Evolutionary conservation across 2,888 invertebrate genomes (phyloP), one percentile per base, ranked within the genome.

Genomic region (Cantharis rustica): DNA sequence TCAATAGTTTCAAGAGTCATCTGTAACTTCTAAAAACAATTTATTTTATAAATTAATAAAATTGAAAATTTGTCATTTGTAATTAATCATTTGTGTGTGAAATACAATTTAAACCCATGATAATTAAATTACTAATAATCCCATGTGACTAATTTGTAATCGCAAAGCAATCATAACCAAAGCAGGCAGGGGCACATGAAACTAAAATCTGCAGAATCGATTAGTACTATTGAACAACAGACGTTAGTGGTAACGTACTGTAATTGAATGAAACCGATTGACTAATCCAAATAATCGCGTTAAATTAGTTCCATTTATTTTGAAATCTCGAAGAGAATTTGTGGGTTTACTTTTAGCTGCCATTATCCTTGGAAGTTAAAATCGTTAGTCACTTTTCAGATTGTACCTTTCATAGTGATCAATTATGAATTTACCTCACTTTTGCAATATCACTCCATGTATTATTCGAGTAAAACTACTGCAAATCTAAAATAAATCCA

Each of bases 251-350:
- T 68, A 68, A 73, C 64, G 62, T 69, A 69, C 70, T 63, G 74
- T 74, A 74, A 74, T 74, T 64, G 70, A 73, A 73, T 68, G 68
- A 74, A 77, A 72, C 70, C 73, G 71, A 77, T 77, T 77, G 71
- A 77, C 71, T 77, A 77, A 77, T 77, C 74, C 74, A 71, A 62
- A 68, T 77, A 74, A 77, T 77, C 73, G 63, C 61, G 66, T 74
- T 72, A 72, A 76, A 77, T 77, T 77, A 77, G 73, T 72, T 61
- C 71, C 71, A 74, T 74, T 74, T 74, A 74, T 73, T 73, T 61
- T 17, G 71, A 66, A 73, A 61, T 76, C 70, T 76, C 62, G 27
- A 62, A 47, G 73, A 76, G 73, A 71, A 76, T 73, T 73, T 70
- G 71, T 69, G 73, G 71, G 68, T 71, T 74, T 74, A 74, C 73